Evolutionary conservation across 2,113 vertebrate genomes (phyloP), one percentile per base, ranked within the genome.

Genomic region (Eretmochelys imbricata): DNA sequence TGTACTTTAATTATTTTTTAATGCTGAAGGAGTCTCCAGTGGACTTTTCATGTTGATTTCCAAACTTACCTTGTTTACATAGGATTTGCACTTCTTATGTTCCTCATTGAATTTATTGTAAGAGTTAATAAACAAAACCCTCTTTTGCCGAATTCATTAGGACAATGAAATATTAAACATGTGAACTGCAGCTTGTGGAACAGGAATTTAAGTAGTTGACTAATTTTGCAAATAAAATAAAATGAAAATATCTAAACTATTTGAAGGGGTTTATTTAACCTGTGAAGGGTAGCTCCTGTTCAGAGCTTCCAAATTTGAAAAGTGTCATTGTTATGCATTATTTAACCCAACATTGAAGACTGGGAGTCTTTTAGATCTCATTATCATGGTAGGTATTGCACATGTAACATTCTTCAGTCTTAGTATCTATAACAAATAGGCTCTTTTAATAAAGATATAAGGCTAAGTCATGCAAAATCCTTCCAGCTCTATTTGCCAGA

Each of bases 61-160:
- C 97, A 97, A 98, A 95, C 96, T 97, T 97, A 98, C 94, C 96
- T 96, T 96, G 96, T 98, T 98, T 98, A 98, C 97, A 97, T 96
- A 98, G 97, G 96, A 97, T 96, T 98, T 96, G 96, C 96, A 97
- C 94, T 96, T 98, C 95, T 91, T 97, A 91, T 1, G 96, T 98
- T 97, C 93, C 59, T 96, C 96, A 97, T 96, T 95, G 93, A 98
- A 94, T 69, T 95, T 97, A 95, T 97, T 96, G 87, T 90, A 94
- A 95, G 81, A 82, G 89, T 97, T 97, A 98, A 96, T 96, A 84
- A 85, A 88, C 84, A 89, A 93, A 93, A 94, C 91, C 81, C 57
- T 97, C 96, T 94, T 95, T 96, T 94, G 93, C 87, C 82, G 94
- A 98, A 96, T 94, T 97, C 87, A 89, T 92, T 96, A 92, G 95